Conservation (phyloP, 1,140 invertebrate species). For the Euwallacea fornicatus region DNA sequence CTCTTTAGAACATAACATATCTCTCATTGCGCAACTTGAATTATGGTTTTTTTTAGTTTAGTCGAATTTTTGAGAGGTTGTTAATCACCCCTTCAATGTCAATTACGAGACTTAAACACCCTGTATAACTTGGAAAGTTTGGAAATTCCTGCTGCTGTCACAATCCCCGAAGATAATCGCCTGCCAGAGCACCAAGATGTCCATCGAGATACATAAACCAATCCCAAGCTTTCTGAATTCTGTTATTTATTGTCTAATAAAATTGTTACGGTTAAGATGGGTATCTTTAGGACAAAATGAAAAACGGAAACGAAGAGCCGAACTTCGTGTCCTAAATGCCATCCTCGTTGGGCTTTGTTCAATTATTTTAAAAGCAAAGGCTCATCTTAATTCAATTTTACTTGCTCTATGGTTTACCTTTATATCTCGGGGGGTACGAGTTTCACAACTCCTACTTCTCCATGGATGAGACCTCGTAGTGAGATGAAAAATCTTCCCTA, state of each 20-base stretch:
- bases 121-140: not conserved
- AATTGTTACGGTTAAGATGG: conserved; percentile 9
- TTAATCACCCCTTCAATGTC: not conserved
- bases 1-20: too few relatives aligned
- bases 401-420: conserved; percentile 27
- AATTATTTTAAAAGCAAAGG: conserved; percentile 39
- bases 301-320: conserved; percentile 9
- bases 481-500: conserved; percentile 2
- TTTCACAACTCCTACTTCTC: conserved; percentile 4
- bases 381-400: conserved; percentile 38
- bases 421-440: conserved; percentile 11
- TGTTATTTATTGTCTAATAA: conserved; percentile 12
- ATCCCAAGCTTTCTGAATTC: not conserved
- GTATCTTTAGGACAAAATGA: not conserved
- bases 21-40: too few relatives aligned
- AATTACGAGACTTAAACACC: not conserved
- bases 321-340: not conserved
- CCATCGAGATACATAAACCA: too few relatives aligned
- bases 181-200: too few relatives aligned
- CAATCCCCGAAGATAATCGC: not conserved
- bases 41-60: too few relatives aligned
- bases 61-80: too few relatives aligned
- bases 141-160: not conserved
- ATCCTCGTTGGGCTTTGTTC: conserved; percentile 26
- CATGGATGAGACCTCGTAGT: not conserved